Base-by-base conservation (phyloP, 2,797 vertebrate species). In the Bryconaethiops microstoma region DNA sequence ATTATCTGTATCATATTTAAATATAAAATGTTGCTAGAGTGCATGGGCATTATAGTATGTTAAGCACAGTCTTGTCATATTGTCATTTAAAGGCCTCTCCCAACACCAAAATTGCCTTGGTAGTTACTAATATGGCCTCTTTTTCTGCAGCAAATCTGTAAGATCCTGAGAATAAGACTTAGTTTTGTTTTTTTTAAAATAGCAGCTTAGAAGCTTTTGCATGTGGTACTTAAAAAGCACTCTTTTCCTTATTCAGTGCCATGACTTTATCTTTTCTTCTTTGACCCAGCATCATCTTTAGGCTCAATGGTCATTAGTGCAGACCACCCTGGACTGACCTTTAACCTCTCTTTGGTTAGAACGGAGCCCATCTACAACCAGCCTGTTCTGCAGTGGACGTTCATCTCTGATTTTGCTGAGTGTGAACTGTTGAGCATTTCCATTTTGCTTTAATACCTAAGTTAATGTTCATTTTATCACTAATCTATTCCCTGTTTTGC, bases 311-410 rank as follows among this genome's bases (percentile, higher is more conserved):
- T 98, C 79, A 92, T 95, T 92, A 97, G 95, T 62, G 88, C 90
- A 59, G 95, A 96, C 80, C 95, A 97, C 77, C 94, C 94, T 0
- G 94, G 95, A 77, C 87, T 98, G 81, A 97, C 95, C 0, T 98
- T 98, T 74, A 97, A 96, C 89, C 95, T 99, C 78, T 95, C 89
- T 76, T 91, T 97, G 70, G 78, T 95, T 72, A 92, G 96, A 80
- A 97, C 93, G 0, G 95, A 98, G 55, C 95, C 95, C 0, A 96
- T 95, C 0, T 97, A 95, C 87, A 95, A 93, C 87, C 96, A 97
- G 79, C 97, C 97, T 0, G 88, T 94, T 0, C 97, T 98, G 86
- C 96, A 96, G 54, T 99, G 97, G 97, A 96, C 91, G 76, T 98
- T 98, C 64, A 87, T 92, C 23, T 98, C 97, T 0, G 96, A 99